These are phyloP conservation scores for Rhinatrema bivittatum DNA, from an alignment of 2,797 vertebrate genomes.

Conservation along the genomic window DNA sequence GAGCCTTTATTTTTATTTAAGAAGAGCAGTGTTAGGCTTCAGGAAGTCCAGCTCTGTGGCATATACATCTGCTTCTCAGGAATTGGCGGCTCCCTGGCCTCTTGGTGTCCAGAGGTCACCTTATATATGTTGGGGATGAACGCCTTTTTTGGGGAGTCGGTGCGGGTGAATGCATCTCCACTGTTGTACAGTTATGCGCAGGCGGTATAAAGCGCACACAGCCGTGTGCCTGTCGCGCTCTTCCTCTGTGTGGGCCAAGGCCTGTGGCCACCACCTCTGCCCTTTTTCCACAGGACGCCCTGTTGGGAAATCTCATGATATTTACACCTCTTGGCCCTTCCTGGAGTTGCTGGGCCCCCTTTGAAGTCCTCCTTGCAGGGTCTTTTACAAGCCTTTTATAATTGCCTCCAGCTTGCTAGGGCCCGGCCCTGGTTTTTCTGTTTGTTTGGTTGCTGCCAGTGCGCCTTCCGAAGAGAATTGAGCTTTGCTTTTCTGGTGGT, in stretches of 20 bases:
- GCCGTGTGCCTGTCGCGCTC: constrained; percentile 2
- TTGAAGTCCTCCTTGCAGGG: constrained; percentile 66
- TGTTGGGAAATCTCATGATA: constrained; percentile 59
- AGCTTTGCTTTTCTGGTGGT: constrained; percentile 5
- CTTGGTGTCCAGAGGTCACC: background rate
- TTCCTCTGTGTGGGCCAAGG: constrained; percentile 9
- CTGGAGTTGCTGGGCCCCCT: constrained; percentile 56
- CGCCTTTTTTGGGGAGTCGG: no score
- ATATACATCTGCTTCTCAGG: no score
- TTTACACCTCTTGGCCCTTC: constrained; percentile 52
- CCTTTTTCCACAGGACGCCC: constrained; percentile 60
- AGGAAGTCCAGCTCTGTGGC: no score
- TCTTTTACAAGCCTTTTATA: constrained; percentile 73
- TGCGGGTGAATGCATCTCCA: no score
- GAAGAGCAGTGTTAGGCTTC: no score
- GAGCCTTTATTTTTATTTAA: background rate
- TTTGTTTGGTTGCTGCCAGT: constrained; percentile 49
- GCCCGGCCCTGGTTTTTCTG: constrained; percentile 55
- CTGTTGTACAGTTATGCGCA: no score
- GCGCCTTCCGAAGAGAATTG: constrained; percentile 25
- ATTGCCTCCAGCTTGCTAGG: constrained; percentile 70
- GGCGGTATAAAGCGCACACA: background rate
- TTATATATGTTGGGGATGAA: no score
- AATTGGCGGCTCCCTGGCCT: background rate
- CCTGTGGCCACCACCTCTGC: constrained; percentile 33